Base-by-base conservation (phyloP, 2,113 vertebrate genomes). In the Amblyornis subalaris region DNA sequence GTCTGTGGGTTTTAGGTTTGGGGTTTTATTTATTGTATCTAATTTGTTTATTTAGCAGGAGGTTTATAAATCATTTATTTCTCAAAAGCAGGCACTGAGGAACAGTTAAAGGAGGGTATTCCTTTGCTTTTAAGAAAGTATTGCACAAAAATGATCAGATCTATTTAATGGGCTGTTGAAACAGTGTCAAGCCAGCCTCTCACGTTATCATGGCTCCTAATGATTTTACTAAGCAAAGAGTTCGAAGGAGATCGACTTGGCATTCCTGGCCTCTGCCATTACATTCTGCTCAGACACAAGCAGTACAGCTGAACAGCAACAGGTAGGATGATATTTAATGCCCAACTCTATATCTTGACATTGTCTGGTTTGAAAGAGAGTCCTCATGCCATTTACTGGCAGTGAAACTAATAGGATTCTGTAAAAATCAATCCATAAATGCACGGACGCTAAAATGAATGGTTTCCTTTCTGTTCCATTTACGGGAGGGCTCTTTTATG, bases 351-450 rank as follows among this genome's bases (percentile, higher is more conserved):
- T 15, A 67, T 47, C 76, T 67, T 23, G 25, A 75, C 65, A 67
- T 47, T 78, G 57, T 78, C 82, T 76, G 76, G 66, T 78, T 92
- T 93, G 89, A 94, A 96, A 92, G 67, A 92, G 87, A 91, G 91
- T 78, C 71, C 65, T 86, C 5, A 20, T 67, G 61, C 73, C 65
- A 82, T 92, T 96, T 90, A 85, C 66, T 60, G 58, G 71, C 86
- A 81, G 84, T 67, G 84, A 95, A 93, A 93, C 89, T 91, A 93
- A 94, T 28, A 82, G 84, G 84, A 91, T 91, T 87, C 70, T 81
- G 58, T 72, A 88, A 85, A 95, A 93, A 94, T 88, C 85, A 96
- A 93, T 93, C 90, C 88, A 80, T 88, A 95, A 93, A 85, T 6
- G 78, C 51, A 62, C 57, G 70, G 92, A 88, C 4, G 0, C 64